phyloP scores from a whole-genome alignment of 2,888 invertebrate genomes.

The Tromatobia lineatoria region DNA sequence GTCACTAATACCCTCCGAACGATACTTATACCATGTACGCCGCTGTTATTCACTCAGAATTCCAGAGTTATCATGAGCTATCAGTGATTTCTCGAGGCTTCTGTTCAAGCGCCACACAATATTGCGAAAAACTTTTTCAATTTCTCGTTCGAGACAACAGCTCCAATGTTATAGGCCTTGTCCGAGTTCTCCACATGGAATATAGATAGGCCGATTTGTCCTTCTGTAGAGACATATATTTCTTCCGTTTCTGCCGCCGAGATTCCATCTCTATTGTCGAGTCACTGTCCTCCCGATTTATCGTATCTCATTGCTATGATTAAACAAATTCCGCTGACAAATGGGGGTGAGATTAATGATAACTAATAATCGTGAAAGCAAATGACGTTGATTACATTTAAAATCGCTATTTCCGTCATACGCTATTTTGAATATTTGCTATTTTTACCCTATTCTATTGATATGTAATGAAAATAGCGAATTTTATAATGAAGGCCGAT shows the following conservation, averaged over 20 bases:
- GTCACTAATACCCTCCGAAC: conserved; percentile 47
- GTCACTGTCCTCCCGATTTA: conserved; percentile 20
- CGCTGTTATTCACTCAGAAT: background rate
- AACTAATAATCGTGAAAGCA: too few species aligned
- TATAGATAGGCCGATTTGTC: conserved; percentile 46
- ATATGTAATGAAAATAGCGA: too few species aligned
- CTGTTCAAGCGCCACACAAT: background rate
- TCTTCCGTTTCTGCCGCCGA: background rate
- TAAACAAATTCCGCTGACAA: conserved; percentile 30
- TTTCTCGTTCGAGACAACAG: conserved; percentile 20
- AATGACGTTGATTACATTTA: too few species aligned
- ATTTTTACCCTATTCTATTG: too few species aligned
- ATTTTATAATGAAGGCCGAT: too few species aligned
- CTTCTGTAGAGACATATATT: conserved; percentile 5
- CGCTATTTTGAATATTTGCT: too few species aligned
- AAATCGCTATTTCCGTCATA: too few species aligned
- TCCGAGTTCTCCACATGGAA: conserved; percentile 3
- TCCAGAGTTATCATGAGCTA: conserved; percentile 41
- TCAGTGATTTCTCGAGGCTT: conserved; percentile 41
- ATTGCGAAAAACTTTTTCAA: conserved; percentile 30
- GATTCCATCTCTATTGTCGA: conserved; percentile 9
- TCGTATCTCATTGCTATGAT: conserved; percentile 29
- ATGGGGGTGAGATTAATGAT: too few species aligned
- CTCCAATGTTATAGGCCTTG: background rate
- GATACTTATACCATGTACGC: conserved; percentile 17